Percentiles rank a stretch among this genome's conserved stretches.
Evolutionary conservation across 2,797 vertebrate genomes (phyloP).

Genomic region (Hemibagrus guttatus): DNA sequence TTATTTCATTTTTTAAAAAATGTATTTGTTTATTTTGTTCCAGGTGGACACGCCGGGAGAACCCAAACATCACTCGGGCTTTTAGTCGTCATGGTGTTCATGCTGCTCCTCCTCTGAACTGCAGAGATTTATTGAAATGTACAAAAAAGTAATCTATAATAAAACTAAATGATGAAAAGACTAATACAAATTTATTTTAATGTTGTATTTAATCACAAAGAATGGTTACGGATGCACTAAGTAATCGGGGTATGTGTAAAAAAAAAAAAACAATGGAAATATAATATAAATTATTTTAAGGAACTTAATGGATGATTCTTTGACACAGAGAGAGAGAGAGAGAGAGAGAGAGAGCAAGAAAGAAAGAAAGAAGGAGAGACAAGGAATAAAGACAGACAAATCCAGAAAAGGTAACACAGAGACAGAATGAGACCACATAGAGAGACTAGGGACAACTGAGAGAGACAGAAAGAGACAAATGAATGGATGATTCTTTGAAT

Average conservation of each 20-base stretch:
- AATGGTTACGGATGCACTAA: not conserved
- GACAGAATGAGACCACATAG: not conserved
- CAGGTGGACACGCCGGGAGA: constrained; percentile 40
- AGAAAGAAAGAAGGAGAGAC: not conserved
- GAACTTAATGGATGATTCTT: not conserved
- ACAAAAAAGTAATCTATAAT: not conserved
- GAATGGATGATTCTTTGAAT: too few relatives aligned
- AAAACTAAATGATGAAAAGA: not conserved
- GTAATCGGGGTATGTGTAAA: not conserved
- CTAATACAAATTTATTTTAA: not conserved
- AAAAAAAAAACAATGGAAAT: not conserved
- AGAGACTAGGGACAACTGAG: too few relatives aligned
- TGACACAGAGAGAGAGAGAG: not conserved
- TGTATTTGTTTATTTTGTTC: not conserved
- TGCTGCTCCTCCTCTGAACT: constrained; percentile 8
- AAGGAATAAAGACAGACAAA: not conserved
- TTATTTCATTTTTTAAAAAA: too few relatives aligned
- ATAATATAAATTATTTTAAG: not conserved
- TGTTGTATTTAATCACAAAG: not conserved
- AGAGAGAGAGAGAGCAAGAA: not conserved
- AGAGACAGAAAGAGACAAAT: not conserved
- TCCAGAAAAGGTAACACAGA: not conserved
- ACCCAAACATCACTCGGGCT: constrained; percentile 31
- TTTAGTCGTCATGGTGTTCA: not conserved
- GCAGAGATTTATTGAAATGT: not conserved